These are phyloP conservation scores for Phenganax marumi DNA, from an alignment of 92 coral and sea anemone genomes.

Conservation along the genomic window DNA sequence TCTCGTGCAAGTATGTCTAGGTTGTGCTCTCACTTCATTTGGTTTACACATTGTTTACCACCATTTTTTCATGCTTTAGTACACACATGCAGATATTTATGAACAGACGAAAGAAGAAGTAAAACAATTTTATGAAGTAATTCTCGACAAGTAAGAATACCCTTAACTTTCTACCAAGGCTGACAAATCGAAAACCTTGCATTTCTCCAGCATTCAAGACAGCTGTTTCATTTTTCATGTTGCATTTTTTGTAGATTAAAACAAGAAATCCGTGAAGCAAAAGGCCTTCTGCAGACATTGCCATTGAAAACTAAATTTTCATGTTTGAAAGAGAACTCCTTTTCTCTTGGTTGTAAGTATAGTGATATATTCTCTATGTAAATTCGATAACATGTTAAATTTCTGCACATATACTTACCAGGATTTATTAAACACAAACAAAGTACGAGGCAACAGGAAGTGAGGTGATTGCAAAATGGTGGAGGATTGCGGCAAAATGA, in stretches of 20 bases:
- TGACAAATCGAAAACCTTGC: neutral
- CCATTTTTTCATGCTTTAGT: conserved; percentile 1
- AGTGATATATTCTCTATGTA: neutral
- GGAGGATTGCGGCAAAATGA: no score
- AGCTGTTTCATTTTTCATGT: neutral
- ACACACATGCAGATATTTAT: conserved; percentile 19
- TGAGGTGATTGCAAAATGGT: no score
- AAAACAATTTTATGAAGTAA: conserved; percentile 3
- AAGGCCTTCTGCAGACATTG: neutral
- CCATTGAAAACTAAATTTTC: neutral
- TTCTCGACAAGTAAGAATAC: conserved; percentile 4
- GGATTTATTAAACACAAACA: no score
- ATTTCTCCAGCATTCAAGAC: no score
- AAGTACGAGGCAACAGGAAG: no score
- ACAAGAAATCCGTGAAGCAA: conserved; percentile 9
- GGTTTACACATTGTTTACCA: neutral
- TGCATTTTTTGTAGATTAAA: neutral
- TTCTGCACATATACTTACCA: no score
- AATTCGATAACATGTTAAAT: neutral
- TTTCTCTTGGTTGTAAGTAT: neutral
- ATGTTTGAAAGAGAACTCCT: neutral
- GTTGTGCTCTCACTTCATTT: neutral
- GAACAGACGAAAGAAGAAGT: conserved; percentile 43
- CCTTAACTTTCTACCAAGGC: neutral
- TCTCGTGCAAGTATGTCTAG: conserved; percentile 64